phyloP scores from a whole-genome alignment of 1,140 invertebrate species.

The Sitobion miscanthi region DNA sequence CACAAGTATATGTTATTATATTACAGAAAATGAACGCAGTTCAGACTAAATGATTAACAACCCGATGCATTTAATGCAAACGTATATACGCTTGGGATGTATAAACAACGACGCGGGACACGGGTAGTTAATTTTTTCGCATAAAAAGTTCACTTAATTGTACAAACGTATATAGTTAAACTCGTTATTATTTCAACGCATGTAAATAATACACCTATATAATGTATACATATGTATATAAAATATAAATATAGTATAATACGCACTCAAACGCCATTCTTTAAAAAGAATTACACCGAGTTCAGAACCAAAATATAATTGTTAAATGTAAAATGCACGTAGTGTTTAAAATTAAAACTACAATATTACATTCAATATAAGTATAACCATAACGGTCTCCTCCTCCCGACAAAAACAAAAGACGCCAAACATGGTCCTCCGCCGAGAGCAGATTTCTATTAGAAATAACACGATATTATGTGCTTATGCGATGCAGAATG shows the following conservation, averaged over 20 bases:
- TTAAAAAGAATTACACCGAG: background rate
- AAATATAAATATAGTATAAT: too few relatives aligned
- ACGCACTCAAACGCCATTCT: background rate
- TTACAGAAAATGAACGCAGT: background rate
- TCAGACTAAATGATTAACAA: slow-evolving; percentile 11
- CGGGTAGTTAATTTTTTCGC: slow-evolving; percentile 32
- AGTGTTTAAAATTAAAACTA: background rate
- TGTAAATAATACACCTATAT: background rate
- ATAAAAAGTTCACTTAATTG: slow-evolving; percentile 18
- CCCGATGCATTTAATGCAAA: slow-evolving; percentile 5
- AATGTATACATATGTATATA: background rate
- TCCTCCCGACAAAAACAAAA: background rate
- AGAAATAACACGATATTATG: background rate
- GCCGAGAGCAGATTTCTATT: background rate
- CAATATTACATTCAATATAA: background rate
- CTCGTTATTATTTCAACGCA: slow-evolving; percentile 15
- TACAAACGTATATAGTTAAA: background rate
- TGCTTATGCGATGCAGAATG: background rate
- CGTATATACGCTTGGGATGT: background rate
- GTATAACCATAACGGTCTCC: background rate
- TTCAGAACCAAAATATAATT: background rate
- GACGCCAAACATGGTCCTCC: background rate
- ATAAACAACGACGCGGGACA: slow-evolving; percentile 10
- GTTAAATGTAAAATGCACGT: background rate
- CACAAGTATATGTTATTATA: background rate